Evolutionary conservation across 2,888 invertebrate genomes (phyloP), one percentile per base, ranked within the genome.

Genomic region (Amphipoea oculea): DNA sequence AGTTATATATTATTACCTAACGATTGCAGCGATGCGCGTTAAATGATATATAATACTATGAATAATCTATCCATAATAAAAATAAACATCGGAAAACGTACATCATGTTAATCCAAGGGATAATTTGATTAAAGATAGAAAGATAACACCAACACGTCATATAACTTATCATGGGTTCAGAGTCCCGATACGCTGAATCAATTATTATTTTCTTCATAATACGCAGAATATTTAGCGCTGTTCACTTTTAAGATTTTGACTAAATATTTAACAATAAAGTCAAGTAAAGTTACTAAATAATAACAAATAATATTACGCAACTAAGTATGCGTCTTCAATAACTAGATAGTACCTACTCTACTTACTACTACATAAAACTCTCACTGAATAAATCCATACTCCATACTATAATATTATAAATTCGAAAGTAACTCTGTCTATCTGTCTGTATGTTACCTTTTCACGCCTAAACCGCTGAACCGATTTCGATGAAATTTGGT

Each of bases 101-200:
- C 60, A 71, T 82, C 51, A 71, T n/a, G 36, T 54, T 84, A 86
- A 84, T 83, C 71, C 65, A 40, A 36, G 20, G 29, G 71, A 86
- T 84, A 74, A 86, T 65, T 67, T 83, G 67, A 83, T 86, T 77
- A 71, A 23, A 17, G 4, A 70, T 68, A 74, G 14, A 57, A 40
- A 40, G 72, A 82, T 85, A 85, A 69, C 12, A 57, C 23, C 14
- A 60, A 65, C 67, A 71, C 45, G 60, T 48, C 72, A 82, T 86
- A 54, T 20, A 29, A 67, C 40, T 82, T 82, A 86, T 86, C 72
- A 42, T 70, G 7, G 40, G 6, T 69, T 65, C 45, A 23, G 60
- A 69, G 73, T 85, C 20, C 14, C 51, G 73, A 73, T 79, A 71
- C n/a, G 57, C 7, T 68, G 29, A 40, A 40, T 62, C 36, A 68